Evolutionary conservation across 2,797 vertebrate genomes (phyloP).

Genomic region (Acrossocheilus wenchowensis): DNA sequence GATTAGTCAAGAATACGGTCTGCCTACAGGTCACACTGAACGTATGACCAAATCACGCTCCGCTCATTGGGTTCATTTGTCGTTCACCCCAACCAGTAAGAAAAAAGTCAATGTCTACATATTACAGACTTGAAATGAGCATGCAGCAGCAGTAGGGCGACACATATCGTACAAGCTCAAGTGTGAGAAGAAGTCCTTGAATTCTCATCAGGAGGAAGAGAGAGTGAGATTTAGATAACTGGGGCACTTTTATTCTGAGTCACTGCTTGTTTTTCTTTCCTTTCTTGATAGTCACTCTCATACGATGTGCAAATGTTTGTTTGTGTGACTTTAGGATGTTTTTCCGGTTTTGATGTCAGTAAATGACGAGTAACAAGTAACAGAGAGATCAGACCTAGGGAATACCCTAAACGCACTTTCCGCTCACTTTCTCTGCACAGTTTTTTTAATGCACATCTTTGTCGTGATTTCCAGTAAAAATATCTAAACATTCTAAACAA

Average conservation of each 20-base stretch:
- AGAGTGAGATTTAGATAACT: conserved; percentile 48
- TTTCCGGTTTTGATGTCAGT: conserved; percentile 60
- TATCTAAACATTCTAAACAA: background rate
- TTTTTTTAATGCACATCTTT: background rate
- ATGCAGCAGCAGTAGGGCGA: background rate
- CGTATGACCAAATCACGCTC: background rate
- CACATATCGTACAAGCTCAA: background rate
- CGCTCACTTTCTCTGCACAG: conserved; percentile 10
- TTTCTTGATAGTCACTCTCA: conserved; percentile 46
- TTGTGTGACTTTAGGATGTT: conserved; percentile 37
- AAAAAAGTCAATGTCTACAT: conserved; percentile 5
- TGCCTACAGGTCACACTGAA: conserved; percentile 15
- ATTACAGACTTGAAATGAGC: conserved; percentile 29
- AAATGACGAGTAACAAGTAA: conserved; percentile 57
- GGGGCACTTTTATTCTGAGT: conserved; percentile 58
- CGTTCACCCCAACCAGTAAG: background rate
- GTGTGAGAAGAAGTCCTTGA: conserved; percentile 16
- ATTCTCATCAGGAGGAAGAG: conserved; percentile 36
- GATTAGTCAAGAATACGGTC: background rate
- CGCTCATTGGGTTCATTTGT: conserved; percentile 15
- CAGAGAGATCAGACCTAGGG: conserved; percentile 53
- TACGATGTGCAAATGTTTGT: conserved; percentile 41
- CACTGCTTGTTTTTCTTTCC: conserved; percentile 50
- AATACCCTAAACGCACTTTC: conserved; percentile 44
- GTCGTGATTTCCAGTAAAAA: conserved; percentile 37